These are phyloP conservation scores for Petrosia ficiformis DNA, from an alignment of 37 sponge, comb jelly and placozoan species.

Conservation along the genomic window DNA sequence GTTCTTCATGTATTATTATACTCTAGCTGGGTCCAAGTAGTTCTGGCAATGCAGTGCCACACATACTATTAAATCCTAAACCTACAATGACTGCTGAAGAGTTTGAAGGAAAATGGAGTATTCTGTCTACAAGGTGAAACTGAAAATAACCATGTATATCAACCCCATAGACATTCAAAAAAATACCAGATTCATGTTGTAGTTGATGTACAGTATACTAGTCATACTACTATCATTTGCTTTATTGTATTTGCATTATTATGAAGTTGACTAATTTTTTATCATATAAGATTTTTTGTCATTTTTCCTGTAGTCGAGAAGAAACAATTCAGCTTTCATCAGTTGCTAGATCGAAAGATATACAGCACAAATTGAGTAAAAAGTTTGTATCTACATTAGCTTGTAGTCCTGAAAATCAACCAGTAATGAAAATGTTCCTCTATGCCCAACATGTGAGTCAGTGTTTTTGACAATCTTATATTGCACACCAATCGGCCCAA, in stretches of 20 bases:
- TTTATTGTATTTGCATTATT: background rate
- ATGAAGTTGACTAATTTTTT: background rate
- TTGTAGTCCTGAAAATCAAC: slow-evolving; percentile 75
- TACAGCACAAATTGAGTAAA: slow-evolving; percentile 51
- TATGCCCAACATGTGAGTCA: slow-evolving; percentile 83
- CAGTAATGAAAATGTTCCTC: slow-evolving; percentile 76
- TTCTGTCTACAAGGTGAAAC: slow-evolving; percentile 45
- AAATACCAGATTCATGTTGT: background rate
- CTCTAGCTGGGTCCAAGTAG: background rate
- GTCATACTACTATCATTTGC: background rate
- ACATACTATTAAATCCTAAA: slow-evolving; percentile 61
- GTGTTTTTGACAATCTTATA: background rate
- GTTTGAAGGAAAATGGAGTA: slow-evolving; percentile 83
- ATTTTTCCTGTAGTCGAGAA: slow-evolving; percentile 60
- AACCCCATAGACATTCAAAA: too few relatives aligned
- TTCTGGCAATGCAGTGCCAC: slow-evolving; percentile 18
- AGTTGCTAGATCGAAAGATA: slow-evolving; percentile 74
- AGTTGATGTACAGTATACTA: background rate
- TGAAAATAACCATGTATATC: background rate
- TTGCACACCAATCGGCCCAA: too few relatives aligned
- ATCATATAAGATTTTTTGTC: background rate
- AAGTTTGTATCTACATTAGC: slow-evolving; percentile 81
- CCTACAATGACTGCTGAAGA: slow-evolving; percentile 67
- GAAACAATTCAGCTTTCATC: slow-evolving; percentile 45
- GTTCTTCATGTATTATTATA: background rate